These are phyloP conservation scores for Ptiloglossa arizonensis DNA, from an alignment of 1,140 invertebrate genomes.

Conservation along the genomic window DNA sequence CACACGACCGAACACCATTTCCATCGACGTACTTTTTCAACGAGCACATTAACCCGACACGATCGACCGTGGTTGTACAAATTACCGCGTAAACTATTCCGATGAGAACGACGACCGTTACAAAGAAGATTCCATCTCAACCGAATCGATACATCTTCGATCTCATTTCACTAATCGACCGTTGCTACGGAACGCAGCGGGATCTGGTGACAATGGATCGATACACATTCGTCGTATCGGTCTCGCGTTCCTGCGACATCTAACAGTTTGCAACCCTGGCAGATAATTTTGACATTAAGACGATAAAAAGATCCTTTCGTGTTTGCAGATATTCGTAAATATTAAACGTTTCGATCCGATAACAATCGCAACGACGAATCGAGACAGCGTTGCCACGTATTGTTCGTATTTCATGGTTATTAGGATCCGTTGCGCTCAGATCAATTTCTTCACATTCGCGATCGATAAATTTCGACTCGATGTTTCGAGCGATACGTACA, in stretches of 20 bases:
- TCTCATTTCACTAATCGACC: neutral
- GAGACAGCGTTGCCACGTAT: neutral
- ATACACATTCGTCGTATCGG: neutral
- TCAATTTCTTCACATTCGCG: neutral
- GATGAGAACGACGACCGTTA: neutral
- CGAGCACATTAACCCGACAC: neutral
- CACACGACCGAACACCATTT: neutral
- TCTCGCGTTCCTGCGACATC: neutral
- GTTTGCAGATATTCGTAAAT: neutral
- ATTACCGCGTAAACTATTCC: neutral
- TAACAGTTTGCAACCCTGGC: neutral
- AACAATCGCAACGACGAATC: neutral
- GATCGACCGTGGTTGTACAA: neutral
- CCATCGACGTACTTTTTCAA: neutral
- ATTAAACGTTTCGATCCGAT: conserved; percentile 1
- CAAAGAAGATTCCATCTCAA: neutral
- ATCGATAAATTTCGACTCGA: conserved; percentile 1
- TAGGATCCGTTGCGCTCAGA: neutral
- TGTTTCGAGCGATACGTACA: neutral
- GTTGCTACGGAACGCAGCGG: neutral
- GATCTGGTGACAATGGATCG: neutral
- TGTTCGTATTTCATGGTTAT: neutral
- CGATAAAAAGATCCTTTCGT: too few relatives aligned
- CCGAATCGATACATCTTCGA: neutral
- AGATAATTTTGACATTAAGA: neutral